Conservation (phyloP, 1,140 invertebrate genomes). For the Gryllus bimaculatus region DNA sequence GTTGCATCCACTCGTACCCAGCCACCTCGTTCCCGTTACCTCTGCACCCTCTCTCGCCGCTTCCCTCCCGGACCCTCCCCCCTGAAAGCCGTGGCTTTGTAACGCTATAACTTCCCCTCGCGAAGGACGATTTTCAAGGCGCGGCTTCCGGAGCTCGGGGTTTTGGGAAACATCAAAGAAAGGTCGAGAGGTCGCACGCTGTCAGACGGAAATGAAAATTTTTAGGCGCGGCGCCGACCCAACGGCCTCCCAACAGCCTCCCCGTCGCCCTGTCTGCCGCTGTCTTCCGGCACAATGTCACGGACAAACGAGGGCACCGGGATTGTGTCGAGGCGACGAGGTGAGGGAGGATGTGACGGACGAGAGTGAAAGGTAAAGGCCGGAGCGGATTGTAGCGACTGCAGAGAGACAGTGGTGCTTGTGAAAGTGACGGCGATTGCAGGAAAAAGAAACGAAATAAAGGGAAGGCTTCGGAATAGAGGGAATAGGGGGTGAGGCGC, state of each 20-base stretch:
- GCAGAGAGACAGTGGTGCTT: not conserved
- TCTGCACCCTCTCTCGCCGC: too few relatives aligned
- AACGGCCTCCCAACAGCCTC: too few relatives aligned
- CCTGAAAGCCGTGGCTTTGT: not conserved
- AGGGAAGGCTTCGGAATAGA: not conserved
- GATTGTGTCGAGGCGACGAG: too few relatives aligned
- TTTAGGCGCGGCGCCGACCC: not conserved
- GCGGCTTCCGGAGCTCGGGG: not conserved
- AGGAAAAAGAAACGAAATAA: too few relatives aligned
- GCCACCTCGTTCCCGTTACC: too few relatives aligned
- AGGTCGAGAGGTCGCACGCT: not conserved
- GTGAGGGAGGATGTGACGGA: not conserved
- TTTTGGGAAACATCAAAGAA: not conserved
- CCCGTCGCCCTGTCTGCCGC: too few relatives aligned
- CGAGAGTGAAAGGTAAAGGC: not conserved
- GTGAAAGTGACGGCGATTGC: too few relatives aligned
- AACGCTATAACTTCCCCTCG: not conserved
- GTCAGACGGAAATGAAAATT: not conserved
- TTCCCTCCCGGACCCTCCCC: too few relatives aligned
- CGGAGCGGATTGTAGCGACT: not conserved
- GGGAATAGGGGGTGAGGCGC: not conserved
- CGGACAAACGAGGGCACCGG: too few relatives aligned
- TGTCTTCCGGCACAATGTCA: too few relatives aligned
- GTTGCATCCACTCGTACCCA: too few relatives aligned
- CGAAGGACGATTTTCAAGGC: not conserved